phyloP scores from a whole-genome alignment of 2,888 invertebrate genomes.

The Nudaria mundana region DNA sequence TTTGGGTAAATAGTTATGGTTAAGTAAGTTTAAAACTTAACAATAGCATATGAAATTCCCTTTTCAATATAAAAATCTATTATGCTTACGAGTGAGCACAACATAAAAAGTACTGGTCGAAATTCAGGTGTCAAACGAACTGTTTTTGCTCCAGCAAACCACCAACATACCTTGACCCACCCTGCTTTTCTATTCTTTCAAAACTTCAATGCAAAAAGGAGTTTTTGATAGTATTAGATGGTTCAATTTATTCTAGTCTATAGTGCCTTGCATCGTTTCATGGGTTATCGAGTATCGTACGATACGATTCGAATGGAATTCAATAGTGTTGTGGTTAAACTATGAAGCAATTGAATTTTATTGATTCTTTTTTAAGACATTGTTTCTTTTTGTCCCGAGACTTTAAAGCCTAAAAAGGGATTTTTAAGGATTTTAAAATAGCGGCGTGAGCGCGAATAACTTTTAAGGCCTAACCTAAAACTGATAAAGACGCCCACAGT shows the following conservation, averaged over 20 bases:
- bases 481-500: too few species aligned
- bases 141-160: slow-evolving; percentile 36
- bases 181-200: slow-evolving; percentile 11
- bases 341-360: slow-evolving; percentile 13
- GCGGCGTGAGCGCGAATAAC: too few species aligned
- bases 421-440: too few species aligned
- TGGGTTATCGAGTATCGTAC: slow-evolving; percentile 34
- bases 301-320: slow-evolving; percentile 37
- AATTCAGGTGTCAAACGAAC: slow-evolving; percentile 43
- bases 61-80: slow-evolving; percentile 31
- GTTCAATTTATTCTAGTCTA: slow-evolving; percentile 27
- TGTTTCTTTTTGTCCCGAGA: slow-evolving; percentile 13
- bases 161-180: slow-evolving; percentile 25
- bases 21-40: too few species aligned
- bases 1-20: too few species aligned
- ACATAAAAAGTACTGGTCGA: slow-evolving; percentile 33
- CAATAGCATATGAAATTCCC: slow-evolving; percentile 21
- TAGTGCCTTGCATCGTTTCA: slow-evolving; percentile 37
- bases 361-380: slow-evolving; percentile 1
- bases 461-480: too few species aligned
- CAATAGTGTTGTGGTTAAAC: slow-evolving; percentile 28
- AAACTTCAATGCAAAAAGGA: slow-evolving; percentile 7
- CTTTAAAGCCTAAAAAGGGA: neutral
- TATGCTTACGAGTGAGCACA: slow-evolving; percentile 35
- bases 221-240: slow-evolving; percentile 18